Evolutionary conservation across 2,113 vertebrate species (phyloP), one percentile per base, ranked within the genome.

Genomic region (Tenrec ecaudatus): DNA sequence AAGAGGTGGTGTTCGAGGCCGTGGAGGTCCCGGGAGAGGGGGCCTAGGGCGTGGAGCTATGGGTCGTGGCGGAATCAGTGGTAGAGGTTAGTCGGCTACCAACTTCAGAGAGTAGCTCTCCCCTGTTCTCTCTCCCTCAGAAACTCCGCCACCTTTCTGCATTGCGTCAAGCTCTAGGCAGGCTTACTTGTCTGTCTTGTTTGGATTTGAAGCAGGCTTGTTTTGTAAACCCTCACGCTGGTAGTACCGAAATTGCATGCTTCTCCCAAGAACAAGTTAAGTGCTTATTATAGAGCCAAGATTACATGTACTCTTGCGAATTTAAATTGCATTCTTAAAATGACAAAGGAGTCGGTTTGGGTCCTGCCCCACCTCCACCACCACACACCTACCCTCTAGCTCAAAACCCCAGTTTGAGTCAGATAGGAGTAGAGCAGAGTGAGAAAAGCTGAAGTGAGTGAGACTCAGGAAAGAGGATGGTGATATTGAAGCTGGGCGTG

Each of bases 1-100:
- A 76, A 98, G 99, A 97, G 99, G 99, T 12, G 99, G 98, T 71
- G 58, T 97, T 15, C 12, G 97, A 76, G 99, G 99, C 75, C 98
- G 99, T 0, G 99, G 99, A 33, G 99, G 98, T 15, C 94, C 97
- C 47, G 97, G 99, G 60, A 98, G 97, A 94, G 98, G 98, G 0
- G 98, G 98, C 27, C 97, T 99, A 90, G 98, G 99, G 97, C 98
- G 98, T 93, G 98, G 98, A 0, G 97, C 97, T 93, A 98, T 98
- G 96, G 98, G 98, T 88, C 97, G 99, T 23, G 99, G 99, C 17
- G 98, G 98, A 40, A 94, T 98, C 3, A 98, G 98, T 20, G 97
- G 97, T 96, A 98, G 98, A 98, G 99, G 99, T 98, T 62, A 98
- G 98, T 97, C 97, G 97, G 97, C 96, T 96, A 95, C 96, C 96